A percentile compares a stretch with the other conserved stretches of the same genome.
Conservation (phyloP, 1,140 invertebrate species). For the Aphelinus atriplicis region DNA sequence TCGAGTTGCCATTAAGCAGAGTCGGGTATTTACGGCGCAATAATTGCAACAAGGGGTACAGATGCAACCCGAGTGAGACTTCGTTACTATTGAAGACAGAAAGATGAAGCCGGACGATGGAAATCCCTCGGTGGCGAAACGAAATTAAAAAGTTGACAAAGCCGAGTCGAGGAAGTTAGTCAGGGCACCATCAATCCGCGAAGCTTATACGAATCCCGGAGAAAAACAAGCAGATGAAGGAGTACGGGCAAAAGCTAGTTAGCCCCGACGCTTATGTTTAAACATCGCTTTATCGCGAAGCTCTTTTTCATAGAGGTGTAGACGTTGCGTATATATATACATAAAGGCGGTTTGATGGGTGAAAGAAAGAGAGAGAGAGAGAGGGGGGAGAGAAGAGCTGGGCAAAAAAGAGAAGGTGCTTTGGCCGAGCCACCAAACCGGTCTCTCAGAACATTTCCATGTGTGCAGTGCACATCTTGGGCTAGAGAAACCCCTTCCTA, state of each 20-base stretch:
- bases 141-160: neutral
- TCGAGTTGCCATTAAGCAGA: too few relatives aligned
- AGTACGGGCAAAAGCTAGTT: too few relatives aligned
- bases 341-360: neutral
- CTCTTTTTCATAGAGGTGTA: too few relatives aligned
- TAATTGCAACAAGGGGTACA: too few relatives aligned
- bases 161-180: too few relatives aligned
- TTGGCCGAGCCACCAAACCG: conserved; percentile 22
- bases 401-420: neutral
- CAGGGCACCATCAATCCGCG: too few relatives aligned
- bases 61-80: too few relatives aligned
- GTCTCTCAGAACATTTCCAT: conserved; percentile 39
- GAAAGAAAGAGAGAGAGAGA: neutral
- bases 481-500: neutral
- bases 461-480: conserved; percentile 1
- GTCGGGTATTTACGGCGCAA: too few relatives aligned
- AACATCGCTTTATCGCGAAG: conserved; percentile 28
- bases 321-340: too few relatives aligned
- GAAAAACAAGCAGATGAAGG: neutral
- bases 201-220: too few relatives aligned
- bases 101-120: neutral
- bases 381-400: too few relatives aligned
- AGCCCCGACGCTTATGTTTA: conserved; percentile 20
- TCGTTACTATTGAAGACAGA: neutral
- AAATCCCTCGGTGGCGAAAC: neutral